These are phyloP conservation scores for Lycocorax pyrrhopterus DNA, from an alignment of 2,113 vertebrate species.

Conservation along the genomic window DNA sequence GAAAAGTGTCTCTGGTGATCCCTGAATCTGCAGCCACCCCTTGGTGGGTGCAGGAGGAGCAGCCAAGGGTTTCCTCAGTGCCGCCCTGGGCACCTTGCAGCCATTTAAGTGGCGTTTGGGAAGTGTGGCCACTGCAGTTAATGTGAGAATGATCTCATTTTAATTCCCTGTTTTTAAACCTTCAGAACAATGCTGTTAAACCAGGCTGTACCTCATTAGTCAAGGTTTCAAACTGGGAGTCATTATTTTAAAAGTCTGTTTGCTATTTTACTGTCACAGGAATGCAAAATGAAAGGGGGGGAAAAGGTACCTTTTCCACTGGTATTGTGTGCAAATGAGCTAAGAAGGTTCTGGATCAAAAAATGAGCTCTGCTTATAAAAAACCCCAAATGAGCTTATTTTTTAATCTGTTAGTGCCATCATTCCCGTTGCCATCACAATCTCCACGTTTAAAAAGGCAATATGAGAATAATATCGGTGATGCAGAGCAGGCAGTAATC, in stretches of 20 bases:
- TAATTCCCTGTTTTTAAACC: not conserved
- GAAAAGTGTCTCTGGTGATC: accelerated
- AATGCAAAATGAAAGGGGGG: not conserved
- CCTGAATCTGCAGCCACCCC: not conserved
- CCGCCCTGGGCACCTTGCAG: accelerated
- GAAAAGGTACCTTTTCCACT: not conserved
- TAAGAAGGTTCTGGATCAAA: not conserved
- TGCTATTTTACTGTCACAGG: not conserved
- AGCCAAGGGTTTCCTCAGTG: not conserved
- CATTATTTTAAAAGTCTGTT: not conserved
- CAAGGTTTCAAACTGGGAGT: not conserved
- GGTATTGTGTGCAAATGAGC: not conserved
- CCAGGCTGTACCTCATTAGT: not conserved
- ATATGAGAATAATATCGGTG: not conserved
- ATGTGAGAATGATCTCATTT: not conserved
- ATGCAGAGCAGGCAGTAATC: not conserved
- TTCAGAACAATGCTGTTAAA: not conserved
- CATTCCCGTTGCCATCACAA: not conserved
- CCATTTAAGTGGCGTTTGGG: accelerated
- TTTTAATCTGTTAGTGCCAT: not conserved
- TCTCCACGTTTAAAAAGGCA: not conserved
- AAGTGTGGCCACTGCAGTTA: not conserved
- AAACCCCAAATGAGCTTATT: not conserved
- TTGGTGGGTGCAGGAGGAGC: not conserved
- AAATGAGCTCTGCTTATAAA: not conserved